A percentile compares a stretch with the other conserved stretches of the same genome.
Conservation (phyloP, 2,113 vertebrate genomes). For the Passer montanus region DNA sequence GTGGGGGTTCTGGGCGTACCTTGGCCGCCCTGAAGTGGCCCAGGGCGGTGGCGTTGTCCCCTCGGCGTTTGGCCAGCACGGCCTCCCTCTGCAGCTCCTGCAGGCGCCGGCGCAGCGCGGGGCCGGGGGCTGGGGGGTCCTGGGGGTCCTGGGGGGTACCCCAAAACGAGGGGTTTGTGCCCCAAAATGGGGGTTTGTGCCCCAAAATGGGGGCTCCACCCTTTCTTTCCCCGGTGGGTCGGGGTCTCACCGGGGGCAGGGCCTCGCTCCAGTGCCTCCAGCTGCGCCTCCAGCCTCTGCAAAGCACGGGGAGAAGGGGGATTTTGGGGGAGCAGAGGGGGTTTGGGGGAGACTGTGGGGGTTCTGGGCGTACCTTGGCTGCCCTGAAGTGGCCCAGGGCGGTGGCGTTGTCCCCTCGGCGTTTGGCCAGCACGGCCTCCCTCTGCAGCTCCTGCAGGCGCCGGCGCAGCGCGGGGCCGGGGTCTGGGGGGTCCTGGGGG, state of each 20-base stretch:
- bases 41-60: not conserved
- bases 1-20: fast-evolving
- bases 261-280: not conserved
- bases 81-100: not conserved
- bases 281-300: not conserved
- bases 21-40: not conserved
- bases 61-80: not conserved
- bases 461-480: not conserved
- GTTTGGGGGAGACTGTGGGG: fast-evolving
- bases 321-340: fast-evolving
- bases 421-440: not conserved
- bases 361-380: fast-evolving
- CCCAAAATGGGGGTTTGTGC: too few relatives aligned
- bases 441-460: not conserved
- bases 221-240: too few relatives aligned
- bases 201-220: too few relatives aligned
- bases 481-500: not conserved
- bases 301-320: not conserved
- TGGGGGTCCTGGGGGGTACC: not conserved
- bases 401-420: not conserved
- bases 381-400: not conserved
- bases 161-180: too few relatives aligned
- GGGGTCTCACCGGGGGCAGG: not conserved
- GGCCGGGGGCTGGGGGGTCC: not conserved
- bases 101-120: not conserved